A percentile compares a stretch with the other conserved stretches of the same genome.
Evolutionary conservation across 2,113 vertebrate species (phyloP).

Genomic region (Caloenas nicobarica): DNA sequence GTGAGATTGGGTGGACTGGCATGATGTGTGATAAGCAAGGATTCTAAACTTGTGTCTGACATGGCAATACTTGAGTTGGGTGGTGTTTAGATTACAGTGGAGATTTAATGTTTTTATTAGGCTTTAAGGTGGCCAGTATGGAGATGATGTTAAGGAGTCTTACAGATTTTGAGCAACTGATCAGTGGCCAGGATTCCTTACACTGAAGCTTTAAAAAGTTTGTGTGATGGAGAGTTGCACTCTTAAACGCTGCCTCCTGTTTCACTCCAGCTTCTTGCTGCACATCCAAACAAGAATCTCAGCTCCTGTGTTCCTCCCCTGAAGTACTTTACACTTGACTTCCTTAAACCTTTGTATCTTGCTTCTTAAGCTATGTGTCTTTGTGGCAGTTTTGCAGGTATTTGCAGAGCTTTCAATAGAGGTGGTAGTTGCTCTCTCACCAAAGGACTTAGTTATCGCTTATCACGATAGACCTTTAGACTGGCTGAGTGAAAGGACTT

Average conservation of each 20-base stretch:
- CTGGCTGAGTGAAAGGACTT: background rate
- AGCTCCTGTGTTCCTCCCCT: background rate
- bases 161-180: background rate
- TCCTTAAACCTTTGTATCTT: background rate
- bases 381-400: background rate
- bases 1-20: background rate
- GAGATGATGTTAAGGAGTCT: background rate
- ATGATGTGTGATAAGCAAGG: accelerated
- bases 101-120: background rate
- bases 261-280: background rate
- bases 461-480: background rate
- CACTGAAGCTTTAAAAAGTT: background rate
- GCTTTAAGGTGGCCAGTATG: background rate
- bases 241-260: background rate
- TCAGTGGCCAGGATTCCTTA: background rate
- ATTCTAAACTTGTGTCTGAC: background rate
- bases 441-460: background rate
- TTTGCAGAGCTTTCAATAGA: background rate
- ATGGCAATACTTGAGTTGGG: background rate
- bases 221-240: no score
- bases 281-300: background rate
- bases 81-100: background rate
- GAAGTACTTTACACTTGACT: background rate
- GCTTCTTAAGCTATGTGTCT: background rate
- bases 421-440: background rate